These are phyloP conservation scores for Fabriciana adippe DNA, from an alignment of 2,888 invertebrate species.

Conservation along the genomic window DNA sequence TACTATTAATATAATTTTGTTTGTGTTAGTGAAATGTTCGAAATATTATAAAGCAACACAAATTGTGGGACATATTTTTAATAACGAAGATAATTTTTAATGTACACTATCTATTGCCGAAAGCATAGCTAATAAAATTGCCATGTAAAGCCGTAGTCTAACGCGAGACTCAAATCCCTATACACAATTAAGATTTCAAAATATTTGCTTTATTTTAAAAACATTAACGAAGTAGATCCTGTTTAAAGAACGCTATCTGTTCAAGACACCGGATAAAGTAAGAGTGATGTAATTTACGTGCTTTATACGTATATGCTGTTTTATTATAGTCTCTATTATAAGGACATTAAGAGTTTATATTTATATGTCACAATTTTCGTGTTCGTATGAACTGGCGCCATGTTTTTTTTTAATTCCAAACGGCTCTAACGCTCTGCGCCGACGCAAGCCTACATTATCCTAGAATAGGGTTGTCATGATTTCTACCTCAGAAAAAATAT, in stretches of 20 bases:
- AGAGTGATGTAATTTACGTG: not conserved
- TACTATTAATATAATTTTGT: no score
- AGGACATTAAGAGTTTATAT: not conserved
- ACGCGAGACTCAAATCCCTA: no score
- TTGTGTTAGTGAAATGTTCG: no score
- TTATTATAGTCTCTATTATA: not conserved
- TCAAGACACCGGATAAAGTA: not conserved
- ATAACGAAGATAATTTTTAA: no score
- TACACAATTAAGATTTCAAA: no score
- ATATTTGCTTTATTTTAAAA: not conserved
- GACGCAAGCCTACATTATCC: slow-evolving; percentile 46
- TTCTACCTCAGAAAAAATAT: no score
- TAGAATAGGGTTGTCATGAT: slow-evolving; percentile 29
- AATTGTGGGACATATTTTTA: no score
- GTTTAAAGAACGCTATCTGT: not conserved
- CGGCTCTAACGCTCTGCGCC: slow-evolving; percentile 47
- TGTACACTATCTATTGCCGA: no score
- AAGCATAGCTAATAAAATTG: no score
- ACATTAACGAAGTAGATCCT: not conserved
- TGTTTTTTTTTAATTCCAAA: slow-evolving; percentile 46
- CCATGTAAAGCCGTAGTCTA: no score
- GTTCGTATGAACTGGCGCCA: slow-evolving; percentile 42
- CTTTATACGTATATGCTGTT: not conserved
- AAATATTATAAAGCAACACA: no score
- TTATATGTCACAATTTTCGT: not conserved